Evolutionary conservation across 1,140 invertebrate genomes (phyloP).

Genomic region (Zaprionus ornatus): DNA sequence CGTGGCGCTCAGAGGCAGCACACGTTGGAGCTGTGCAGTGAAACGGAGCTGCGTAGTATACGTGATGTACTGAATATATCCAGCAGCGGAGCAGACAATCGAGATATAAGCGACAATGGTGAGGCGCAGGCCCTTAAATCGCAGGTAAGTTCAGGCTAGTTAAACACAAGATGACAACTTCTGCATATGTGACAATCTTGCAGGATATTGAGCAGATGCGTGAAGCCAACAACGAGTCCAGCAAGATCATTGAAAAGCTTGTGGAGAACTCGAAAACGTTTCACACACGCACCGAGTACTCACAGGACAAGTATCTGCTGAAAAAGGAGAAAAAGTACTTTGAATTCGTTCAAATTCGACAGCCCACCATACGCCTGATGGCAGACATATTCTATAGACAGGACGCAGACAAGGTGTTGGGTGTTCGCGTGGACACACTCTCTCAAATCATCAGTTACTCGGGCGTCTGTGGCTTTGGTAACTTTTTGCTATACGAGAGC

Average conservation of each 20-base stretch:
- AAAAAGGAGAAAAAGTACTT: constrained; percentile 97
- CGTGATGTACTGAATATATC: constrained; percentile 85
- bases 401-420: constrained; percentile 90
- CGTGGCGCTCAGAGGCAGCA: constrained; percentile 85
- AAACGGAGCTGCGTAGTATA: constrained; percentile 84
- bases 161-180: neutral
- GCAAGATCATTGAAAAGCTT: constrained; percentile 93
- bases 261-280: constrained; percentile 96
- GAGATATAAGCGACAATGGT: constrained; percentile 92
- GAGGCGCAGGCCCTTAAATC: constrained; percentile 93
- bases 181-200: neutral
- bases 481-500: constrained; percentile 94
- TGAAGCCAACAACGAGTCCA: constrained; percentile 89
- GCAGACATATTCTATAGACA: constrained; percentile 91
- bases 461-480: constrained; percentile 91
- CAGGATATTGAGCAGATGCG: constrained; percentile 91
- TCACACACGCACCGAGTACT: constrained; percentile 94
- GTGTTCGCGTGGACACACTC: constrained; percentile 92
- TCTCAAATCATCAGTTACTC: constrained; percentile 93
- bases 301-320: constrained; percentile 96
- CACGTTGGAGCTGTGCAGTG: constrained; percentile 85
- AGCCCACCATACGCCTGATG: constrained; percentile 90
- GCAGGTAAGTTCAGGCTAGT: constrained; percentile 73
- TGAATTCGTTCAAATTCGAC: constrained; percentile 90
- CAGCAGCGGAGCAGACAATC: constrained; percentile 90